Conservation (phyloP, 2,888 invertebrate species). For the Adelphocoris suturalis region DNA sequence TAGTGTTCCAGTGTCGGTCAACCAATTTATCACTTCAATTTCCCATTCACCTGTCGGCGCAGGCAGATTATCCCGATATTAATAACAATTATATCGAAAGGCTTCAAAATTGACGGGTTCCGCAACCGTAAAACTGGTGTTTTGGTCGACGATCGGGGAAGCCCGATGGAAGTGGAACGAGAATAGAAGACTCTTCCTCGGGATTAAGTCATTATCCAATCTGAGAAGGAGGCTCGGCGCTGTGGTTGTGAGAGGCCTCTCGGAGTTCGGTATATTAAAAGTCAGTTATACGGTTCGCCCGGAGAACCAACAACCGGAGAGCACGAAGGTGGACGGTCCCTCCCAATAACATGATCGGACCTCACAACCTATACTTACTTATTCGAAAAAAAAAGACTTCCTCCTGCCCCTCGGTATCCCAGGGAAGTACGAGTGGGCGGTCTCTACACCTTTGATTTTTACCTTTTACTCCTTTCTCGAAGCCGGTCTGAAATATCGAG, state of each 20-base stretch:
- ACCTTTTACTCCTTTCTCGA: slow-evolving; percentile 29
- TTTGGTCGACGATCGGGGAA: slow-evolving; percentile 3
- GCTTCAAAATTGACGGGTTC: not conserved
- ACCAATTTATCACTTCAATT: slow-evolving; percentile 8
- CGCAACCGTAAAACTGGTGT: slow-evolving; percentile 23
- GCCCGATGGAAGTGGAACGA: not conserved
- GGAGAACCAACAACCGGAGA: slow-evolving; percentile 22
- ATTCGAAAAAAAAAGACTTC: slow-evolving; percentile 43
- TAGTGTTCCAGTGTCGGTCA: too few species aligned
- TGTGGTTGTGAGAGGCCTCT: not conserved
- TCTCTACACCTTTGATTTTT: slow-evolving; percentile 57
- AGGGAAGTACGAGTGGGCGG: slow-evolving; percentile 49
- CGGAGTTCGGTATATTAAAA: slow-evolving; percentile 51
- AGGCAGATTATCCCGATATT: slow-evolving; percentile 14
- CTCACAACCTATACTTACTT: slow-evolving; percentile 63
- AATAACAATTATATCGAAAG: slow-evolving; percentile 7
- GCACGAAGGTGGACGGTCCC: slow-evolving; percentile 41
- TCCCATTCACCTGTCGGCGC: not conserved
- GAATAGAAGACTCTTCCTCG: slow-evolving; percentile 9
- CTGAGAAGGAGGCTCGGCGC: not conserved
- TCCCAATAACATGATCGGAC: slow-evolving; percentile 62
- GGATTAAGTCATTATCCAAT: slow-evolving; percentile 67
- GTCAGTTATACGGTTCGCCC: slow-evolving; percentile 49
- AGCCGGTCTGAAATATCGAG: slow-evolving; percentile 12
- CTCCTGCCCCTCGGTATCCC: slow-evolving; percentile 35